These are phyloP conservation scores for Xestoiulus laeticollis DNA, from an alignment of 2,888 invertebrate species.

Conservation along the genomic window DNA sequence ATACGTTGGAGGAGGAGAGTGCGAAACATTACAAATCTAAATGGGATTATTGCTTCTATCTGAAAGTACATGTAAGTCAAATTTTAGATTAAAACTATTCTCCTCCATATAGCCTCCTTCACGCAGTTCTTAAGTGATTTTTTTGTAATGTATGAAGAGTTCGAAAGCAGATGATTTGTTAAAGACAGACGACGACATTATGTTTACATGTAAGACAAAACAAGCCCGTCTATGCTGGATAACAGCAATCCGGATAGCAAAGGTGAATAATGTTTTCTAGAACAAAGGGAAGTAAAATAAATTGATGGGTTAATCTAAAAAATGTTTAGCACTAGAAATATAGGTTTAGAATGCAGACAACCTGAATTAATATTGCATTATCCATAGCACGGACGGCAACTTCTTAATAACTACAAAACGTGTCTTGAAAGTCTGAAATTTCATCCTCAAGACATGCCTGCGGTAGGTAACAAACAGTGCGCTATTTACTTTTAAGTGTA, in stretches of 20 bases:
- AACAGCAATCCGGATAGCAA: slow-evolving; percentile 72
- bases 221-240: slow-evolving; percentile 70
- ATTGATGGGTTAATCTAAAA: too few relatives aligned
- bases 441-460: slow-evolving; percentile 67
- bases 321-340: not conserved
- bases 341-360: too few relatives aligned
- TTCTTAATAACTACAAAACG: slow-evolving; percentile 71
- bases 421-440: slow-evolving; percentile 67
- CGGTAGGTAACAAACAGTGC: slow-evolving; percentile 65
- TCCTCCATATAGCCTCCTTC: too few relatives aligned
- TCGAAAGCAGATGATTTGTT: not conserved
- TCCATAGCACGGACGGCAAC: slow-evolving; percentile 71
- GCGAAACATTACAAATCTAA: slow-evolving; percentile 69
- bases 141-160: not conserved
- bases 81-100: not conserved
- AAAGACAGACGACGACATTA: slow-evolving; percentile 63
- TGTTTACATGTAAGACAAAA: slow-evolving; percentile 70
- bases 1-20: slow-evolving; percentile 67
- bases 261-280: slow-evolving; percentile 65
- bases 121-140: too few relatives aligned
- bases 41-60: slow-evolving; percentile 69
- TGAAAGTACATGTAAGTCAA: slow-evolving; percentile 59
- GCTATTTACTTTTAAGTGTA: not conserved
- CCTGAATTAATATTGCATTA: not conserved
- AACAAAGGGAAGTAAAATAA: too few relatives aligned